A percentile compares a stretch with the other conserved stretches of the same genome.
phyloP scores from a whole-genome alignment of 2,888 invertebrate species.

The Ophioninae sp. region DNA sequence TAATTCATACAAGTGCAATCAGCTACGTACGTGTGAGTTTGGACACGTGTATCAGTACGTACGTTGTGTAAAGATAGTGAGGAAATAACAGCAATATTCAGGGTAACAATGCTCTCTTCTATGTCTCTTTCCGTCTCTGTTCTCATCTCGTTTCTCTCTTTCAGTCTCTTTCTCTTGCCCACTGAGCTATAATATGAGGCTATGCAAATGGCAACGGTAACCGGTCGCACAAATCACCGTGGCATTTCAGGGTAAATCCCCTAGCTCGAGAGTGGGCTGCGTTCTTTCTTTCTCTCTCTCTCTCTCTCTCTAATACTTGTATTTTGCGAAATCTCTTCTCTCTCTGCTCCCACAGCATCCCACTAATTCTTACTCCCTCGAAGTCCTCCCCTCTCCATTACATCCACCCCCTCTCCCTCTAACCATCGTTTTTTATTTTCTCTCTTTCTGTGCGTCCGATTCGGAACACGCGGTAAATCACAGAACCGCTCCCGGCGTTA shows the following conservation, averaged over 20 bases:
- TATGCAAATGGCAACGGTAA: conserved; percentile 73
- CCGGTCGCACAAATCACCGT: conserved; percentile 73
- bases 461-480: conserved; percentile 73
- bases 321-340: conserved; percentile 25
- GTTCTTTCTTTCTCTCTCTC: conserved; percentile 41
- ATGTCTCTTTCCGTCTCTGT: neutral
- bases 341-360: conserved; percentile 47
- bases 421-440: conserved; percentile 19
- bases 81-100: conserved; percentile 57
- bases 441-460: conserved; percentile 47
- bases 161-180: conserved; percentile 14
- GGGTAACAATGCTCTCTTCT: conserved; percentile 60
- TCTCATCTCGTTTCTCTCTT: conserved; percentile 40
- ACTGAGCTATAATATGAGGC: conserved; percentile 59
- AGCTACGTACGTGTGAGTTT: neutral
- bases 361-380: conserved; percentile 28
- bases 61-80: conserved; percentile 29
- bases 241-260: conserved; percentile 70
- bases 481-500: conserved; percentile 74
- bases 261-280: conserved; percentile 63
- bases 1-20: conserved; percentile 11
- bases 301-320: conserved; percentile 20
- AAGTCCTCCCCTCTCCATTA: neutral
- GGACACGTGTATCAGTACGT: neutral
- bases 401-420: neutral